These are phyloP conservation scores for Perizoma flavofasciatum DNA, from an alignment of 2,888 invertebrate genomes.

Conservation along the genomic window DNA sequence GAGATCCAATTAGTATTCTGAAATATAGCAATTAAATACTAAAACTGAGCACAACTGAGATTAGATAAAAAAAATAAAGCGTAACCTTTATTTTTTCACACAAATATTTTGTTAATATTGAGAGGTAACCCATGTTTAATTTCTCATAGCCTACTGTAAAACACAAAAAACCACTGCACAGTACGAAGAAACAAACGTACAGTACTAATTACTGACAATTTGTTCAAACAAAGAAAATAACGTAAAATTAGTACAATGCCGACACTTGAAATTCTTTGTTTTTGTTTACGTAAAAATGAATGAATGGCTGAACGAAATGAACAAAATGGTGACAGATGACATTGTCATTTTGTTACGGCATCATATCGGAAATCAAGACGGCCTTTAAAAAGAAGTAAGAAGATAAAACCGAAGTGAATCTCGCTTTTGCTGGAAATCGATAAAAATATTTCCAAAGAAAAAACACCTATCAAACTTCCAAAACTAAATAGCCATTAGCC, in stretches of 20 bases:
- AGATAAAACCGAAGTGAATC: too few species aligned
- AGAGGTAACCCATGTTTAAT: constrained; percentile 14
- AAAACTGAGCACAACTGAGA: background rate
- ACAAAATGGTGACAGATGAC: constrained; percentile 11
- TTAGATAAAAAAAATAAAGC: background rate
- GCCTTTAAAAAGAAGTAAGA: background rate
- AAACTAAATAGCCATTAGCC: too few species aligned
- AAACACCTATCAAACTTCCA: too few species aligned
- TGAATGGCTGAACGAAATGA: background rate
- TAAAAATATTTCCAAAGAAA: too few species aligned
- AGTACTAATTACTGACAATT: too few species aligned
- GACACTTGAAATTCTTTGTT: background rate
- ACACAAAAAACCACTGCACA: background rate
- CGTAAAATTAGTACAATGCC: too few species aligned
- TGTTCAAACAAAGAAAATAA: too few species aligned
- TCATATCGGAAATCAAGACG: constrained; percentile 13
- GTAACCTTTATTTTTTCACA: constrained; percentile 22
- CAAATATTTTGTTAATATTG: constrained; percentile 18
- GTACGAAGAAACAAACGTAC: too few species aligned
- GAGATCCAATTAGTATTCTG: too few species aligned
- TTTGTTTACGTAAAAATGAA: background rate
- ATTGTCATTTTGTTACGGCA: constrained; percentile 19
- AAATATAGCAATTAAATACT: too few species aligned
- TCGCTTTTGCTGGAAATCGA: background rate
- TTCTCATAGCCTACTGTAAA: background rate